phyloP scores from a whole-genome alignment of 2,888 invertebrate species.

The Tetheella fluctuosa region DNA sequence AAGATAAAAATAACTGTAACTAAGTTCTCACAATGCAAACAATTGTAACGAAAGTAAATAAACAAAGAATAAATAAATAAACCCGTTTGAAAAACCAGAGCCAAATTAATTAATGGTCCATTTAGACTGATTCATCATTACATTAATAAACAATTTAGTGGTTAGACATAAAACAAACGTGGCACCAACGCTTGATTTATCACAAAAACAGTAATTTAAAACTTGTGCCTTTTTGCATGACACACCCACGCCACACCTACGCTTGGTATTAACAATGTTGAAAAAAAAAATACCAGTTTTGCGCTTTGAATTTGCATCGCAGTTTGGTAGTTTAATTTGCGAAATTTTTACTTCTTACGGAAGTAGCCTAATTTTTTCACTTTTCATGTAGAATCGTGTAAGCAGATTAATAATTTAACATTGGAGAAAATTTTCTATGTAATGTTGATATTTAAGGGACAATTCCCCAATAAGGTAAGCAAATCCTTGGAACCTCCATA shows the following conservation, averaged over 20 bases:
- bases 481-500: too few species aligned
- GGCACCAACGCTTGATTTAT: constrained; percentile 49
- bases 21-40: too few species aligned
- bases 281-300: constrained; percentile 47
- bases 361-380: background rate
- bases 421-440: too few species aligned
- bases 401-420: background rate
- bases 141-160: constrained; percentile 51
- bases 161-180: constrained; percentile 25
- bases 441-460: too few species aligned
- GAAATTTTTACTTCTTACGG: constrained; percentile 20
- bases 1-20: too few species aligned
- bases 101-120: background rate
- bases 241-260: constrained; percentile 46
- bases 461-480: too few species aligned
- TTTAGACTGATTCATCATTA: constrained; percentile 40
- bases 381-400: background rate
- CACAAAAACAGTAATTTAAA: constrained; percentile 59
- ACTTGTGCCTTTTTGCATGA: constrained; percentile 55
- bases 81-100: background rate
- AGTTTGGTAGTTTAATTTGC: constrained; percentile 37
- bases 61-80: background rate
- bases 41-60: too few species aligned
- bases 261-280: constrained; percentile 49
- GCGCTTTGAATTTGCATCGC: constrained; percentile 45